Base-by-base conservation (phyloP, 2,113 vertebrate genomes). In the Miniopterus natalensis region DNA sequence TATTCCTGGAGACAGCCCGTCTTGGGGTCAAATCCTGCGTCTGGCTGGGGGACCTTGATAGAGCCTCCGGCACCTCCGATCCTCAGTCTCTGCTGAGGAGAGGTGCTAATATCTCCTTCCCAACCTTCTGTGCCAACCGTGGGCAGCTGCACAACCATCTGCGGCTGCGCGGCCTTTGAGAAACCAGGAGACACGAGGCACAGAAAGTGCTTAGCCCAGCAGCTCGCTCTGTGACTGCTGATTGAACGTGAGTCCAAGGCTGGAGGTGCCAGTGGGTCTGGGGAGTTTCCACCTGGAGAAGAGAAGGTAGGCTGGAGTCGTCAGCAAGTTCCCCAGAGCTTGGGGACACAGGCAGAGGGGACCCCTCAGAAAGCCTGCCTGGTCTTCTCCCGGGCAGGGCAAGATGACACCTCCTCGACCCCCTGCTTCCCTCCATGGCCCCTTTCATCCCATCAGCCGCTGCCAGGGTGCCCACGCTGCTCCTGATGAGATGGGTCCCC, bases 241-340 rank as follows among this genome's bases (percentile, higher is more conserved):
- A 29, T 0, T 0, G 10, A n/a, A 29, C 4, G 8, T 3, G 55
- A 89, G 66, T 83, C 27, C 73, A 2, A 45, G 63, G 20, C 25
- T 42, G 17, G 23, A 45, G 75, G 1, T 40, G 20, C 31, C n/a
- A 1, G 2, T 7, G 51, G 53, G 20, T 53, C 12, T 86, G 63
- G 29, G 47, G 21, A 27, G 0, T 14, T 11, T 6, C 40, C 21
- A 1, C 29, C 55, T 2, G 29, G 73, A 59, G 78, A 12, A 65
- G 83, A 23, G 47, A 25, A 1, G 2, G 17, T 0, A 5, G 18
- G 40, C 27, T 2, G n/a, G 17, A 21, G 40, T 0, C 0, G 13
- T 0, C 0, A 17, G 47, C 3, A 3, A 4, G 18, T 27, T 4
- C 65, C 66, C 63, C 1, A 1, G 47, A 8, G 7, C 84, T 65